phyloP scores from a whole-genome alignment of 2,113 vertebrate genomes.

The Rostratula benghalensis region DNA sequence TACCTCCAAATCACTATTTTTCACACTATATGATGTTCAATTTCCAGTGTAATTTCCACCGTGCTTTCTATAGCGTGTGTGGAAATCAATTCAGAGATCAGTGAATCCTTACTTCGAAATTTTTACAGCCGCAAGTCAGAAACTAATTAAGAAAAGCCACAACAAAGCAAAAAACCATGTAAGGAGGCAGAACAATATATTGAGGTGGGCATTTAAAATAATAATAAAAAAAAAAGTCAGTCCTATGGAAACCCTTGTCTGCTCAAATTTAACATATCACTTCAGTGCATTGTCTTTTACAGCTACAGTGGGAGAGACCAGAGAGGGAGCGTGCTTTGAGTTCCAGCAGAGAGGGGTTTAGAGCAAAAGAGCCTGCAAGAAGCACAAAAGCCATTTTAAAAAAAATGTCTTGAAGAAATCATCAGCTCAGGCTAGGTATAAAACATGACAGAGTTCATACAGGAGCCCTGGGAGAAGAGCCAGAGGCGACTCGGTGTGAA shows the following conservation, averaged over 20 bases:
- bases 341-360: background rate
- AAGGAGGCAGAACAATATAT: background rate
- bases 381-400: background rate
- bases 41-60: constrained; percentile 69
- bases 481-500: background rate
- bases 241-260: background rate
- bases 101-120: constrained; percentile 54
- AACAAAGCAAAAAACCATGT: background rate
- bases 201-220: background rate
- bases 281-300: background rate
- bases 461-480: background rate
- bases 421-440: background rate
- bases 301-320: background rate
- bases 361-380: background rate
- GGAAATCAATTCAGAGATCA: constrained; percentile 69
- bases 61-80: constrained; percentile 36
- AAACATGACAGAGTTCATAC: background rate
- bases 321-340: background rate
- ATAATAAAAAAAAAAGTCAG: background rate
- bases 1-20: constrained; percentile 73
- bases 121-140: constrained; percentile 54
- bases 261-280: background rate
- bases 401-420: background rate
- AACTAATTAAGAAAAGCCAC: constrained; percentile 55
- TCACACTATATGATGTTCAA: constrained; percentile 52